A percentile compares a stretch with the other conserved stretches of the same genome.
These are phyloP conservation scores for Melitaea cinxia DNA, from an alignment of 1,140 invertebrate species.

Conservation along the genomic window DNA sequence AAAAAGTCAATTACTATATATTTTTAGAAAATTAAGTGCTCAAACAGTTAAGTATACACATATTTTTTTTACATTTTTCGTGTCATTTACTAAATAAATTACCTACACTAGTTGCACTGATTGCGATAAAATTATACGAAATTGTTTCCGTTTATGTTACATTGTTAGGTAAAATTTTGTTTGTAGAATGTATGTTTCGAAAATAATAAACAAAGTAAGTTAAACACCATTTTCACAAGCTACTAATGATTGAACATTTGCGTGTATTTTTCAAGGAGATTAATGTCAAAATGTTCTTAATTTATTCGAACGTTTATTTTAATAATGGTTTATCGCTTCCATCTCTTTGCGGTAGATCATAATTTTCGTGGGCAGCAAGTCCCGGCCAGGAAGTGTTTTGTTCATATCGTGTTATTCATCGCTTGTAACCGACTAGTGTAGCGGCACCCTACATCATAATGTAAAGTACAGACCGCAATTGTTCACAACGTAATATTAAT, in stretches of 20 bases:
- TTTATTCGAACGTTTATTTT: slow-evolving; percentile 35
- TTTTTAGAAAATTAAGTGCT: too few relatives aligned
- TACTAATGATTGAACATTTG: slow-evolving; percentile 27
- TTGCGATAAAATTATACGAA: neutral
- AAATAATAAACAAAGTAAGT: neutral
- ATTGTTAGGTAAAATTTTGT: neutral
- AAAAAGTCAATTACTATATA: too few relatives aligned
- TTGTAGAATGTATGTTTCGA: neutral
- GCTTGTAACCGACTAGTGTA: slow-evolving; percentile 42
- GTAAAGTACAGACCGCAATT: slow-evolving; percentile 4
- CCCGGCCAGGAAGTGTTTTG: slow-evolving; percentile 64
- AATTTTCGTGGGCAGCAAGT: slow-evolving; percentile 61
- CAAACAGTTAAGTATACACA: too few relatives aligned
- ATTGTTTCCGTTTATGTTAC: neutral
- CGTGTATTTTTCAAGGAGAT: slow-evolving; percentile 13
- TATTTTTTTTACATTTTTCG: too few relatives aligned
- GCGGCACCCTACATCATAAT: slow-evolving; percentile 29
- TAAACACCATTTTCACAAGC: neutral
- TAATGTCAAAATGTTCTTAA: slow-evolving; percentile 21
- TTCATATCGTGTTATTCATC: slow-evolving; percentile 62
- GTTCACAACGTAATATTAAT: neutral
- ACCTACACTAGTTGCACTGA: too few relatives aligned
- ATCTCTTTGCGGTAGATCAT: slow-evolving; percentile 60
- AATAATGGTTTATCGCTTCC: slow-evolving; percentile 40
- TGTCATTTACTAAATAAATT: too few relatives aligned